Conservation (phyloP, 2,797 vertebrate genomes). For the Champsocephalus gunnari region DNA sequence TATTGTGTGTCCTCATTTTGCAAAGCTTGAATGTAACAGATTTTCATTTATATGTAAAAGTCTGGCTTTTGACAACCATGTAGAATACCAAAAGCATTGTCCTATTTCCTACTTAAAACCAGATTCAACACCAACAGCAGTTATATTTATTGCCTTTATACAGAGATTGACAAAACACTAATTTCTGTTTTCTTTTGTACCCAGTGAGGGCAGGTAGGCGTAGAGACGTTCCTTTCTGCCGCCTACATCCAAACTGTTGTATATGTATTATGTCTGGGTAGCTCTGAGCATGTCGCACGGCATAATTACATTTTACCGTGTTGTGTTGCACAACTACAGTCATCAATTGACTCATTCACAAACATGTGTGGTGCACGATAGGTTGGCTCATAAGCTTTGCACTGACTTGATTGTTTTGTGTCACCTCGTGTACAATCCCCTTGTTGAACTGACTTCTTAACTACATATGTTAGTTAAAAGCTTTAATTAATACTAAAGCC, state of each 20-base stretch:
- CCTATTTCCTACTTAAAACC: slow-evolving; percentile 1
- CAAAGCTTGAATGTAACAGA: no score
- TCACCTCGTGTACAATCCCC: slow-evolving; percentile 40
- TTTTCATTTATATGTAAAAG: no score
- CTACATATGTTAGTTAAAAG: slow-evolving; percentile 34
- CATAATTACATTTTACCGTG: slow-evolving; percentile 41
- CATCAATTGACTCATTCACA: slow-evolving; percentile 35
- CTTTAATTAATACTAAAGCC: slow-evolving; percentile 45
- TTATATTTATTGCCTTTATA: neutral
- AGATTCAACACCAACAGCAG: slow-evolving; percentile 3
- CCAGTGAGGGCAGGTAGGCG: slow-evolving; percentile 23
- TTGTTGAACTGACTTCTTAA: slow-evolving; percentile 37
- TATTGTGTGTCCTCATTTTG: no score
- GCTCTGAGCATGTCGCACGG: neutral
- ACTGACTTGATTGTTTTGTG: slow-evolving; percentile 48
- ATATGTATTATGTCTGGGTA: slow-evolving; percentile 22
- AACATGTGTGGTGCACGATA: slow-evolving; percentile 29
- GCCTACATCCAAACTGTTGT: slow-evolving; percentile 39
- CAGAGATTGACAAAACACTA: slow-evolving; percentile 14
- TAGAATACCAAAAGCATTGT: neutral
- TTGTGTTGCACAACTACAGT: slow-evolving; percentile 23
- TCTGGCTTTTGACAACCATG: neutral
- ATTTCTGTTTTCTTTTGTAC: slow-evolving; percentile 10
- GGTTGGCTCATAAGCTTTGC: slow-evolving; percentile 35
- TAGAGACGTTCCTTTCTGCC: slow-evolving; percentile 8